phyloP scores from a whole-genome alignment of 2,888 invertebrate species.

The Mimas tiliae region DNA sequence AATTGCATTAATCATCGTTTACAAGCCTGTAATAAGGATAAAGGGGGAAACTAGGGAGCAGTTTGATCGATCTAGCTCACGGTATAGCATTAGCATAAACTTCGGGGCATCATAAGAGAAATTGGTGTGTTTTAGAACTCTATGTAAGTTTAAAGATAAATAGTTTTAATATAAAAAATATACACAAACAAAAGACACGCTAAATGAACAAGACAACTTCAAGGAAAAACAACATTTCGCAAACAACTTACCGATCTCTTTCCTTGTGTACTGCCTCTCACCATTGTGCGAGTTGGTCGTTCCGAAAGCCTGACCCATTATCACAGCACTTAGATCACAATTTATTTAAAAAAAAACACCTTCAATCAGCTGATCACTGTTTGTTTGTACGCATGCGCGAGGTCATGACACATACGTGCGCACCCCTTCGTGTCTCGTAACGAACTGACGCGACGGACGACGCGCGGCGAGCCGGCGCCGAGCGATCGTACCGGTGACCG shows the following conservation, averaged over 20 bases:
- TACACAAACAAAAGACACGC: background rate
- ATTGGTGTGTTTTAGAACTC: background rate
- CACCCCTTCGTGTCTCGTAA: slow-evolving; percentile 55
- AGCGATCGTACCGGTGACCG: slow-evolving; percentile 42
- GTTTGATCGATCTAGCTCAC: background rate
- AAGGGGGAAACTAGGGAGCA: background rate
- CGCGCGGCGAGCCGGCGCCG: slow-evolving; percentile 18
- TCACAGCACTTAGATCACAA: slow-evolving; percentile 24
- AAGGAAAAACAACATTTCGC: slow-evolving; percentile 5
- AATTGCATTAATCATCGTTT: no score
- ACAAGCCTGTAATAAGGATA: no score
- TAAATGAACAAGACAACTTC: background rate
- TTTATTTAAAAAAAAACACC: slow-evolving; percentile 28
- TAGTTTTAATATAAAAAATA: background rate
- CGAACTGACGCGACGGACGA: slow-evolving; percentile 40
- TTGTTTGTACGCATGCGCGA: slow-evolving; percentile 63
- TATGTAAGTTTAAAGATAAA: background rate
- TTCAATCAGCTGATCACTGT: slow-evolving; percentile 65
- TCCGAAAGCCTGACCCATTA: slow-evolving; percentile 79
- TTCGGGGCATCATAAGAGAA: background rate
- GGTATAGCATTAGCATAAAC: background rate
- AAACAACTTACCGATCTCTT: slow-evolving; percentile 75
- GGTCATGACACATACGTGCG: slow-evolving; percentile 55
- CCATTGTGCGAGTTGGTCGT: slow-evolving; percentile 76
- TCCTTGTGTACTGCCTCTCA: slow-evolving; percentile 74